These are phyloP conservation scores for Scleropages formosus DNA, from an alignment of 2,797 vertebrate genomes.

Conservation along the genomic window DNA sequence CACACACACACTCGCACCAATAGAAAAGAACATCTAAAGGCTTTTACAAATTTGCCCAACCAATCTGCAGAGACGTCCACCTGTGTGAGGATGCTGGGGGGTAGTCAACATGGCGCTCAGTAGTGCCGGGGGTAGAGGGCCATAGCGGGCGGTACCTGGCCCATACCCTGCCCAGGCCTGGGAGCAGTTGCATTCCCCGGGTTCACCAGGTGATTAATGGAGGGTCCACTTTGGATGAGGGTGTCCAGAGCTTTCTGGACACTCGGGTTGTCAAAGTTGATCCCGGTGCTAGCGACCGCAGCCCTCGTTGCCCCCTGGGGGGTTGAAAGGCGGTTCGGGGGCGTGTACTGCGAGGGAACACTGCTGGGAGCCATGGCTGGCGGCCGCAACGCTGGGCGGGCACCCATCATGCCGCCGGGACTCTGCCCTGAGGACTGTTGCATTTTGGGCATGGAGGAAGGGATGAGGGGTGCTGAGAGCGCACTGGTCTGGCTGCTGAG, in stretches of 20 bases:
- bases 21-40: slow-evolving; percentile 45
- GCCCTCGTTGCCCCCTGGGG: slow-evolving; percentile 68
- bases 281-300: slow-evolving; percentile 67
- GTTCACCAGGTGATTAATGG: slow-evolving; percentile 86
- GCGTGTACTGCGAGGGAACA: slow-evolving; percentile 65
- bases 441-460: slow-evolving; percentile 40
- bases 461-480: slow-evolving; percentile 29
- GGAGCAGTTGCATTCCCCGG: slow-evolving; percentile 51
- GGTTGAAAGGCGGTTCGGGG: slow-evolving; percentile 64
- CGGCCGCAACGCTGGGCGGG: slow-evolving; percentile 47
- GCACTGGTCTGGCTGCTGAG: slow-evolving; percentile 38
- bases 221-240: slow-evolving; percentile 91
- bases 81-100: neutral
- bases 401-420: slow-evolving; percentile 54
- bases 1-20: slow-evolving; percentile 39
- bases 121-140: slow-evolving; percentile 88
- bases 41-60: slow-evolving; percentile 44
- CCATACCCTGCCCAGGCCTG: slow-evolving; percentile 57
- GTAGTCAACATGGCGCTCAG: slow-evolving; percentile 49
- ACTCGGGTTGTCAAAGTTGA: slow-evolving; percentile 97
- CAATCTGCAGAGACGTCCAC: no score
- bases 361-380: slow-evolving; percentile 30
- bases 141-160: slow-evolving; percentile 67
- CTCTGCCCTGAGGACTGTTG: slow-evolving; percentile 62
- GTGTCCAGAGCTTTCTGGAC: slow-evolving; percentile 98